Conservation (phyloP, 53 echinoderm and acorn worm genomes). For the Crossaster papposus region DNA sequence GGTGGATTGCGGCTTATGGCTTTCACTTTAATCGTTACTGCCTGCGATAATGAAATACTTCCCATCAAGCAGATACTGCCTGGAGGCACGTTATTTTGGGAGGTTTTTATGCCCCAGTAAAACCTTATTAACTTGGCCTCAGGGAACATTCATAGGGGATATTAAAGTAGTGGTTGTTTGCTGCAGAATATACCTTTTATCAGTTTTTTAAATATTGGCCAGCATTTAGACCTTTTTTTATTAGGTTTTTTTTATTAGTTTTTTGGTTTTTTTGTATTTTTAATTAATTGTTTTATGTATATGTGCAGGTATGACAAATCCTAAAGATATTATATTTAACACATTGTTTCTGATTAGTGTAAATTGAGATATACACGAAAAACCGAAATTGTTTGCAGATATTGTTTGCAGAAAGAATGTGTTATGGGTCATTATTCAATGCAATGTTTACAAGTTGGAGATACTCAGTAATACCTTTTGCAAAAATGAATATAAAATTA, state of each 20-base stretch:
- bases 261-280: no score
- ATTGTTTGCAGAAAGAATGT: not conserved
- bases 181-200: not conserved
- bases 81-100: slow-evolving; percentile 2
- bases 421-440: not conserved
- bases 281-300: no score
- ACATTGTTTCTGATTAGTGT: not conserved
- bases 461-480: not conserved
- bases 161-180: not conserved
- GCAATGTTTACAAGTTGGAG: not conserved
- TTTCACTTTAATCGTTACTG: slow-evolving; percentile 9
- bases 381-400: not conserved
- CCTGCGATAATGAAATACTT: slow-evolving; percentile 1
- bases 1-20: not conserved
- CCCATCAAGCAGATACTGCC: not conserved
- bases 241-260: no score
- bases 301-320: no score
- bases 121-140: not conserved
- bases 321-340: not conserved
- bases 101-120: slow-evolving; percentile 4
- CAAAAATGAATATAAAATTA: not conserved
- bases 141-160: not conserved
- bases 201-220: no score
- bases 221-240: no score
- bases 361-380: not conserved